Evolutionary conservation across 2,113 vertebrate species (phyloP).

Genomic region (Salvator merianae): DNA sequence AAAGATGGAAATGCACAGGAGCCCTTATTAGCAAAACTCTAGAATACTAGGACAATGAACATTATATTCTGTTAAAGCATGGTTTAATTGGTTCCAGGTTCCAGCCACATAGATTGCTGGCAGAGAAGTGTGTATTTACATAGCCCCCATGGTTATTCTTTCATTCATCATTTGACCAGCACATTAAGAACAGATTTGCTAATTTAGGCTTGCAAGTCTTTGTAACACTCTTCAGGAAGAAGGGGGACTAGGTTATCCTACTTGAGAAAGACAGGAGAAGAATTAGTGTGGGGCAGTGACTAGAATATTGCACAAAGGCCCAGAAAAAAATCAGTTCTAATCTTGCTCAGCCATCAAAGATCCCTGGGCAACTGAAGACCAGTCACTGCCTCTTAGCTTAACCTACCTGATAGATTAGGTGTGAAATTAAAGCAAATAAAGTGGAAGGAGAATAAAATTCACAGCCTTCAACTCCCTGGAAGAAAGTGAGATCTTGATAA

Average conservation of each 20-base stretch:
- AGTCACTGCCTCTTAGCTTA: too few species aligned
- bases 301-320: too few species aligned
- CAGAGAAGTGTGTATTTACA: not conserved
- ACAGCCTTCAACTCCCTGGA: too few species aligned
- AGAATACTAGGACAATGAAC: not conserved
- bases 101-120: constrained; percentile 12
- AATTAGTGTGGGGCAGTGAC: not conserved
- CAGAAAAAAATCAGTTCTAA: too few species aligned
- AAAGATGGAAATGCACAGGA: not conserved
- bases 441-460: too few species aligned
- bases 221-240: not conserved
- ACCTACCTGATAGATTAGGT: too few species aligned
- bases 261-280: not conserved
- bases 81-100: not conserved
- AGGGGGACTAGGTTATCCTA: not conserved
- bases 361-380: too few species aligned
- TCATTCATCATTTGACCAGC: constrained; percentile 2
- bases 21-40: not conserved
- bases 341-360: too few species aligned
- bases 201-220: not conserved
- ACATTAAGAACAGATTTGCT: not conserved
- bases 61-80: not conserved
- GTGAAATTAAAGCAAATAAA: too few species aligned
- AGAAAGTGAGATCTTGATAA: not conserved
- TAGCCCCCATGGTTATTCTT: not conserved